Conservation (phyloP, 2,113 vertebrate genomes). For the Plecotus auritus region DNA sequence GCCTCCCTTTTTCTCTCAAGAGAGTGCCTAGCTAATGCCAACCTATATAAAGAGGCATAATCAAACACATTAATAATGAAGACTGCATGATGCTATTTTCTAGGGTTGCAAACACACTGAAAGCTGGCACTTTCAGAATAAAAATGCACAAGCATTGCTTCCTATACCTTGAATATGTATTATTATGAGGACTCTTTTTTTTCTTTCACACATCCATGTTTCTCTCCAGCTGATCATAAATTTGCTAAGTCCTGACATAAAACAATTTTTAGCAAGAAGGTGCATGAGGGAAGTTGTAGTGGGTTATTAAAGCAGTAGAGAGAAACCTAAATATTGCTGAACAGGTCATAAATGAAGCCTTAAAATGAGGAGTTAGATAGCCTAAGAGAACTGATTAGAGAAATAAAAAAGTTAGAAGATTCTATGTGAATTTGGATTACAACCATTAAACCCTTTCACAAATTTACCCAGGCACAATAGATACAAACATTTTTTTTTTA, state of each 20-base stretch:
- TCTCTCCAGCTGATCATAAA: constrained; percentile 47
- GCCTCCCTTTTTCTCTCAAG: not conserved
- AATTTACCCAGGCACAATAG: not conserved
- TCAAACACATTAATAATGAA: constrained; percentile 48
- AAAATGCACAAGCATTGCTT: constrained; percentile 31
- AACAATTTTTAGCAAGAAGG: constrained; percentile 55
- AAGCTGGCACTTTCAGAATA: constrained; percentile 50
- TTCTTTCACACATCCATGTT: constrained; percentile 37
- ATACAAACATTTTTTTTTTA: not conserved
- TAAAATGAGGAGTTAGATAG: not conserved
- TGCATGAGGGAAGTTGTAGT: constrained; percentile 18
- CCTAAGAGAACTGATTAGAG: constrained; percentile 1
- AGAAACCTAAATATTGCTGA: constrained; percentile 60
- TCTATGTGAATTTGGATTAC: not conserved
- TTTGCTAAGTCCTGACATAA: constrained; percentile 52
- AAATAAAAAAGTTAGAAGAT: constrained; percentile 25
- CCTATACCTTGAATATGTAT: constrained; percentile 28
- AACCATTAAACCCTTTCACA: not conserved
- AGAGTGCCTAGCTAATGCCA: not conserved
- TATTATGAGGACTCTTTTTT: constrained; percentile 42
- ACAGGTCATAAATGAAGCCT: constrained; percentile 32
- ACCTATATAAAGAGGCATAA: constrained; percentile 28
- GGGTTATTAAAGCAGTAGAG: constrained; percentile 54
- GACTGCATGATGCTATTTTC: constrained; percentile 33
- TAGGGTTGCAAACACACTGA: not conserved